Base-by-base conservation (phyloP, 2,888 invertebrate species). In the Stenolophus ochropezus region DNA sequence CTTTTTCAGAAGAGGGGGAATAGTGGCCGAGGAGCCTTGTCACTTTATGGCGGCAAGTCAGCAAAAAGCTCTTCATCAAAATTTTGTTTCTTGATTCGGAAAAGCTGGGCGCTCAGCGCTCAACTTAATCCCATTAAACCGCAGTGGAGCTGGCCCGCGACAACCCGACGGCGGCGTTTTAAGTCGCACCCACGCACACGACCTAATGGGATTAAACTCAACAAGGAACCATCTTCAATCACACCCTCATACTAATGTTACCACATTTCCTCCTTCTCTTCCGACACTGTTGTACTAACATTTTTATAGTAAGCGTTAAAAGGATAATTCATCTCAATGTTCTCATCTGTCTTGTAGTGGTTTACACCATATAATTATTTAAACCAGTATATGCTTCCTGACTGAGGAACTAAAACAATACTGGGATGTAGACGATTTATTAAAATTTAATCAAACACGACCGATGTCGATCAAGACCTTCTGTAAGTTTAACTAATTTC, bases 81-180 rank as follows among this genome's bases (percentile, higher is more conserved):
- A 80, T 80, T 80, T 73, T 80, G 80, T 80, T 80, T 73, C 80
- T 80, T 80, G 80, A 80, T 80, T 80, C 73, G 33, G 56, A 58
- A 80, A 80, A 73, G 73, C 80, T 69, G 33, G 69, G 78, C 69
- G 78, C 25, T 69, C 69, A 42, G 42, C 58, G 56, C 53, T 56
- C 58, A 58, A 53, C 58, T 73, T 80, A 80, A 80, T 80, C 80
- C 73, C 58, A 80, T 80, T 80, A 80, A 80, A 80, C 73, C 73
- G 69, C 69, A 79, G 21, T 49, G 27, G 33, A 18, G 33, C 65
- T 11, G 65, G 23, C 25, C 21, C 53, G 14, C 53, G 16, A 61
- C 65, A 33, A 69, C 33, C 65, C 33, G 42, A 8, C 4, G 6
- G 42, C 11, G 18, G 16, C 14, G 4, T 18, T 16, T 16, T 16